Conservation (phyloP, 2,797 vertebrate species). For the Bryconaethiops microstoma region DNA sequence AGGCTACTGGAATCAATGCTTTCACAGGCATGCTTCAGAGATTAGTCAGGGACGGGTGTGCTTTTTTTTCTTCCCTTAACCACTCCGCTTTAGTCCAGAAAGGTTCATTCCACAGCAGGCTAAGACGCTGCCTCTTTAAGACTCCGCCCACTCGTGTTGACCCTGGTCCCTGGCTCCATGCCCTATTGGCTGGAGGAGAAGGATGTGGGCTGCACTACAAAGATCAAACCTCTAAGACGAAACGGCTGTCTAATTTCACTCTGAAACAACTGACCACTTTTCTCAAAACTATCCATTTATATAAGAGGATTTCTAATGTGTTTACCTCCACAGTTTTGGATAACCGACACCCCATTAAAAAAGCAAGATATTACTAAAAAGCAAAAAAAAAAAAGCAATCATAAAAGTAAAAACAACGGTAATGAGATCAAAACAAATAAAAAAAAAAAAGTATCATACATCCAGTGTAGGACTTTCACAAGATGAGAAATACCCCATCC, state of each 20-base stretch:
- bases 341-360: conserved; percentile 72
- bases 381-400: conserved; percentile 50
- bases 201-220: background rate
- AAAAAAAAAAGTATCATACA: conserved; percentile 66
- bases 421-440: conserved; percentile 57
- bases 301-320: conserved; percentile 59
- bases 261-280: conserved; percentile 69
- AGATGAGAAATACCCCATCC: conserved; percentile 75
- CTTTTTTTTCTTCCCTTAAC: conserved; percentile 14
- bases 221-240: conserved; percentile 18
- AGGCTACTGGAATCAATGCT: conserved; percentile 53
- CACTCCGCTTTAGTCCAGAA: background rate
- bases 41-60: conserved; percentile 57
- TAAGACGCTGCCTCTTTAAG: background rate
- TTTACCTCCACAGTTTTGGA: conserved; percentile 57
- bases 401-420: conserved; percentile 59
- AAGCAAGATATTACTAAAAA: conserved; percentile 63
- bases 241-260: conserved; percentile 40
- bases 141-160: background rate
- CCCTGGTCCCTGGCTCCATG: background rate
- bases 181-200: background rate
- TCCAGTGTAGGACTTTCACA: conserved; percentile 86
- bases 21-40: conserved; percentile 62
- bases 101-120: conserved; percentile 5
- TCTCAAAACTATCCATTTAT: conserved; percentile 64